These are phyloP conservation scores for Rhinophrynus dorsalis DNA, from an alignment of 2,797 vertebrate genomes.

Conservation along the genomic window DNA sequence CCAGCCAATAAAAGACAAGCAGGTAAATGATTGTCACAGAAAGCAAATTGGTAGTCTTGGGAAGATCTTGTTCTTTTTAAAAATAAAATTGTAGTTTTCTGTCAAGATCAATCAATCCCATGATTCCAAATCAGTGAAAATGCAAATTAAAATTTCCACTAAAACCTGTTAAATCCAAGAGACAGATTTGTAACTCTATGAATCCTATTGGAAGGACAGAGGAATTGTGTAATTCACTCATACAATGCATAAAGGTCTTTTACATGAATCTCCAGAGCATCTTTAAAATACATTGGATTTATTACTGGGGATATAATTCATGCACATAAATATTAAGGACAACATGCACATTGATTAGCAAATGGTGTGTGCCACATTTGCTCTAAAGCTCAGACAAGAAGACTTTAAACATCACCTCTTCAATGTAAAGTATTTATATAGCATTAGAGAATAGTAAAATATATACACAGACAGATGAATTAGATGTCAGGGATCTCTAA, in stretches of 20 bases:
- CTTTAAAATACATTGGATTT: not conserved
- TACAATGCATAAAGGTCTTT: not conserved
- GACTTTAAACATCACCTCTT: constrained; percentile 24
- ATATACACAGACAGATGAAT: constrained; percentile 29
- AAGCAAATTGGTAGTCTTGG: too few species aligned
- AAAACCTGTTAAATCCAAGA: too few species aligned
- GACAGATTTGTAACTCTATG: too few species aligned
- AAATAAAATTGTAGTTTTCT: too few species aligned
- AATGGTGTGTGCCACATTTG: constrained; percentile 32
- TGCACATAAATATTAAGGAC: constrained; percentile 27
- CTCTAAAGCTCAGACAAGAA: constrained; percentile 15
- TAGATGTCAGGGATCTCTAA: constrained; percentile 34
- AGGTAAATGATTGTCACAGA: too few species aligned
- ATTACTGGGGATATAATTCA: constrained; percentile 12
- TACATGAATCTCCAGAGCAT: not conserved
- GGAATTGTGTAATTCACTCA: not conserved
- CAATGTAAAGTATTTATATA: constrained; percentile 29
- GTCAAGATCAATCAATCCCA: too few species aligned
- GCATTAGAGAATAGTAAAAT: constrained; percentile 33
- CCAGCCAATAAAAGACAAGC: too few species aligned
- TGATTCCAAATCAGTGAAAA: too few species aligned
- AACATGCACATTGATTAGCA: constrained; percentile 23
- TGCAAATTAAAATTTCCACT: too few species aligned
- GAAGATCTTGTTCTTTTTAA: too few species aligned
- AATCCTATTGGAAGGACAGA: too few species aligned